Conservation (phyloP, 2,888 invertebrate genomes). For the Acronicta psi region DNA sequence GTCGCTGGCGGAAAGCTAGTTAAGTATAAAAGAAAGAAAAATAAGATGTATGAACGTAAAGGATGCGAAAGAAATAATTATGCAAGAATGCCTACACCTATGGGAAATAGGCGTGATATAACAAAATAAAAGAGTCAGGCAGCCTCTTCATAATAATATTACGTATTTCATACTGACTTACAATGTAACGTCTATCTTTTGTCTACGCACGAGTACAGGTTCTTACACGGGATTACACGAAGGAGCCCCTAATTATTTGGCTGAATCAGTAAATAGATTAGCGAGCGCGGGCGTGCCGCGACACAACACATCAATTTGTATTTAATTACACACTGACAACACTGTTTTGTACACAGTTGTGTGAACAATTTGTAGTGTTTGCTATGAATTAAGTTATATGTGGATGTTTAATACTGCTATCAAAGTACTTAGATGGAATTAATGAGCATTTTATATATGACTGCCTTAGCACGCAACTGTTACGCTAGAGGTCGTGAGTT, state of each 20-base stretch:
- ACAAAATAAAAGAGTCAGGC: no score
- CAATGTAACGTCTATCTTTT: conserved; percentile 16
- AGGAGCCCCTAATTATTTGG: conserved; percentile 65
- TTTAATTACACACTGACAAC: conserved; percentile 50
- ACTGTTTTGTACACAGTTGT: conserved; percentile 49
- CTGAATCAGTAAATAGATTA: conserved; percentile 66
- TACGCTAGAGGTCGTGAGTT: no score
- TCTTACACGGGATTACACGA: conserved; percentile 48
- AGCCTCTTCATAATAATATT: no score
- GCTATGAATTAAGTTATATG: conserved; percentile 44
- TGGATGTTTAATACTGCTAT: conserved; percentile 31
- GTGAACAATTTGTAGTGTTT: conserved; percentile 51
- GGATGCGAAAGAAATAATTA: no score
- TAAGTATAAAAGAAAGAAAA: no score
- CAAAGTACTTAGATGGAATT: background rate
- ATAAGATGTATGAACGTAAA: no score
- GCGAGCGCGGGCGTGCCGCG: conserved; percentile 54
- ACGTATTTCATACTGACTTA: background rate
- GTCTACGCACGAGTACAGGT: conserved; percentile 25
- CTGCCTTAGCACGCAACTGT: no score
- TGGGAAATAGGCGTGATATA: no score
- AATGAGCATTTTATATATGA: background rate
- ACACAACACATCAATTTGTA: conserved; percentile 44
- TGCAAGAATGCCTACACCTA: no score
- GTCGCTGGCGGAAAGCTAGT: no score